Base-by-base conservation (phyloP, 2,888 invertebrate species). In the Scaptomyza parva region DNA sequence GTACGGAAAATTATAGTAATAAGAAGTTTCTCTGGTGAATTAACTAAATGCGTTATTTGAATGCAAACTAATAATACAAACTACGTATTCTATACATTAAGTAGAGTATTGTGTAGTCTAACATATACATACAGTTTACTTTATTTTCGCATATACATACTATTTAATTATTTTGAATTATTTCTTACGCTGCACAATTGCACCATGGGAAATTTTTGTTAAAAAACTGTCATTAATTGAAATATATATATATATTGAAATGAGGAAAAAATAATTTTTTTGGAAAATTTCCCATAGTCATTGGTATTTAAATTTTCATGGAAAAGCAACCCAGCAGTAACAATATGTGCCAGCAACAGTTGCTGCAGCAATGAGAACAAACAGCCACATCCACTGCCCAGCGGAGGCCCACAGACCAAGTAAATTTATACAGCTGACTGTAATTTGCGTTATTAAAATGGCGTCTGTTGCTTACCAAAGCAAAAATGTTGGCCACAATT, bases 401-500 rank as follows among this genome's bases (percentile, higher is more conserved):
- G 17, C 28, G 1, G 14, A 33, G 20, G 5, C 22, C 26, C 22
- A 39, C 20, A 22, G 20, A 24, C 33, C 43, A 59, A 84, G 70
- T 73, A 68, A 84, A 80, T 82, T 72, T 76, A 69, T 76, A 79
- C 75, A 75, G 70, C 66, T 67, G 65, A 68, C 71, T 84, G 70
- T 84, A 86, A 86, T 86, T 84, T 78, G 72, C 66, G 84, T 81
- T 84, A 78, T 80, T 83, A 80, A 86, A 86, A 83, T 85, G 82
- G 86, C 86, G 79, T 85, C 82, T 78, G 78, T 78, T 82, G 85
- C 69, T 77, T 69, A 70, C 72, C 81, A 84, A 77, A 68, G 84
- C 72, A 71, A 69, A 76, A 80, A 78, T 12, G 57, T 65, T 62
- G 44, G 20, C 40, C 35, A 9, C 45, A 22, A 26, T 14, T 3